A percentile compares a stretch with the other conserved stretches of the same genome.
Conservation (phyloP, 2,888 invertebrate species). For the Lasius fuliginosus region DNA sequence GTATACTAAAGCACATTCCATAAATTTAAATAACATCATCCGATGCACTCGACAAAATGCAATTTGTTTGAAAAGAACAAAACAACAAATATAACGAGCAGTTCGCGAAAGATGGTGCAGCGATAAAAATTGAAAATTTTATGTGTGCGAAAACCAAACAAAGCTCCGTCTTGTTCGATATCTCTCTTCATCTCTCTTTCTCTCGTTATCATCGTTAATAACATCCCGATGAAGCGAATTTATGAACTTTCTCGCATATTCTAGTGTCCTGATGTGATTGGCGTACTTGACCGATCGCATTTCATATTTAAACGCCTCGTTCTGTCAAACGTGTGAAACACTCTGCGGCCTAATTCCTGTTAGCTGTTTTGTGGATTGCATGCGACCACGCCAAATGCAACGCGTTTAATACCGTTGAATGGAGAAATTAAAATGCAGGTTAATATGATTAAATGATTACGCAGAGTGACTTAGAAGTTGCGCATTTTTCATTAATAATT, state of each 20-base stretch:
- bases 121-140: constrained; percentile 37
- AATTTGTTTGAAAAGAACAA: constrained; percentile 16
- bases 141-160: background rate
- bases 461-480: background rate
- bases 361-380: constrained; percentile 64
- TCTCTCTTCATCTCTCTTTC: background rate
- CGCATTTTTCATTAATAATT: background rate
- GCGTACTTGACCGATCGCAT: constrained; percentile 74
- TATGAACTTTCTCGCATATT: constrained; percentile 59
- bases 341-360: constrained; percentile 41
- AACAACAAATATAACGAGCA: constrained; percentile 18
- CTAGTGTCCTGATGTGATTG: constrained; percentile 67
- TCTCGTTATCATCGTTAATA: constrained; percentile 37
- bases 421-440: constrained; percentile 1
- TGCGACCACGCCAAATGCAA: constrained; percentile 38
- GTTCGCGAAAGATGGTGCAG: constrained; percentile 1
- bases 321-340: constrained; percentile 71
- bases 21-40: constrained; percentile 45
- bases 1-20: constrained; percentile 30
- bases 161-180: background rate
- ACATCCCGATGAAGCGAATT: constrained; percentile 60
- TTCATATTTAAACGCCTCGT: constrained; percentile 71
- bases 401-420: constrained; percentile 34
- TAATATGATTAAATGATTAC: constrained; percentile 22
- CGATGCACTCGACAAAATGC: constrained; percentile 14